phyloP scores from a whole-genome alignment of 2,113 vertebrate species.

The Rhabdornis inornatus region DNA sequence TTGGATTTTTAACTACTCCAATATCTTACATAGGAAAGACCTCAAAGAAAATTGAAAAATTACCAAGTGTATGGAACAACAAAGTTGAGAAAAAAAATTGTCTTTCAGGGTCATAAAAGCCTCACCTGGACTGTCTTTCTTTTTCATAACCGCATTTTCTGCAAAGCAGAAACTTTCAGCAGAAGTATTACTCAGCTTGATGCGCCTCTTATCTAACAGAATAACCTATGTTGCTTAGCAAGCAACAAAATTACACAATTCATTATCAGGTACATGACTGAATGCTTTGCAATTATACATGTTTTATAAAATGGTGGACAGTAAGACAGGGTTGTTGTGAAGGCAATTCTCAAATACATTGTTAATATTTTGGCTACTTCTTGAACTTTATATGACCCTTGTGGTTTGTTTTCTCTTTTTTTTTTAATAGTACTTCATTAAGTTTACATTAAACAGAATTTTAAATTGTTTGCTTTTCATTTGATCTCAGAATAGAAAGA shows the following conservation, averaged over 20 bases:
- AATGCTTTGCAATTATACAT: background rate
- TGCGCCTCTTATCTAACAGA: background rate
- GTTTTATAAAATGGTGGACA: background rate
- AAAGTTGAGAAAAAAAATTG: background rate
- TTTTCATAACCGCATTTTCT: background rate
- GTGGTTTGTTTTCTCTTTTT: background rate
- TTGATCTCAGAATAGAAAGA: background rate
- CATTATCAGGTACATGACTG: background rate
- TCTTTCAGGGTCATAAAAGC: background rate
- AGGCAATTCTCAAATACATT: background rate
- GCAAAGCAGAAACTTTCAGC: background rate
- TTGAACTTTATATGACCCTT: background rate
- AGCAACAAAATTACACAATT: background rate
- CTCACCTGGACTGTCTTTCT: background rate
- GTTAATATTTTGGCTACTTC: background rate
- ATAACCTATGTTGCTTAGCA: background rate
- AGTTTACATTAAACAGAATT: background rate
- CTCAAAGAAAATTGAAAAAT: background rate
- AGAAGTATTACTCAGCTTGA: background rate
- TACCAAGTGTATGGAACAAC: rapidly evolving
- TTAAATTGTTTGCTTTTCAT: background rate
- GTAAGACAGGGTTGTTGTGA: background rate
- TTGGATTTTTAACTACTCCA: background rate
- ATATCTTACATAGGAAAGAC: background rate
- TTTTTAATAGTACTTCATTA: background rate